Conservation (phyloP, 2,113 vertebrate genomes). For the Epinephelus lanceolatus region DNA sequence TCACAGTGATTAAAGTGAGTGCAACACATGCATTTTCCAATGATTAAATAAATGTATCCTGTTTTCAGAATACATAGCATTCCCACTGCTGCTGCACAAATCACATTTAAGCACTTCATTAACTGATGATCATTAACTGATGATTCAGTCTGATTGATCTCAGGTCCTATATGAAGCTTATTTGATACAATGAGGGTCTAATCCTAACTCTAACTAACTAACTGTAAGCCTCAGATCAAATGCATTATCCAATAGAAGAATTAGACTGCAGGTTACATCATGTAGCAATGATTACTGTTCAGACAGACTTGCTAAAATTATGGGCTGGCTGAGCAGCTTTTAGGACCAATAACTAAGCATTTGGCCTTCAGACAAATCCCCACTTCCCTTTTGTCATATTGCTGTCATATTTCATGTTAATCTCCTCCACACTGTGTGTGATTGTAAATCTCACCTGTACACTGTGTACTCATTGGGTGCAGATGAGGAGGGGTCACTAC, state of each 20-base stretch:
- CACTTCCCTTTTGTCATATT: conserved; percentile 8
- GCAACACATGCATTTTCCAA: not conserved
- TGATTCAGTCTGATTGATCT: conserved; percentile 34
- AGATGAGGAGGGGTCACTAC: conserved; percentile 85
- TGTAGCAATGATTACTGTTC: conserved; percentile 16
- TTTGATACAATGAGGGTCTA: conserved; percentile 11
- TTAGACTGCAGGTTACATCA: conserved; percentile 15
- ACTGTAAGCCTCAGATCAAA: conserved; percentile 34
- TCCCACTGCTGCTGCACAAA: not conserved
- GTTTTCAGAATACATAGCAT: conserved; percentile 15
- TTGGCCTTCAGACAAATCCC: not conserved
- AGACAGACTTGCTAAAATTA: conserved; percentile 3
- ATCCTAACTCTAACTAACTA: conserved; percentile 24
- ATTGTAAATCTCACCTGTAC: conserved; percentile 87
- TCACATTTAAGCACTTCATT: conserved; percentile 35
- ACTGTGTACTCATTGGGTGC: conserved; percentile 90
- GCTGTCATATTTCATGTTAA: conserved; percentile 6
- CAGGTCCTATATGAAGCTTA: conserved; percentile 7
- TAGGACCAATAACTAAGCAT: not conserved
- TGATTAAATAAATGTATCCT: conserved; percentile 20
- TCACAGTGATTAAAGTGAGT: conserved; percentile 8
- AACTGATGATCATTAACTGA: conserved; percentile 39
- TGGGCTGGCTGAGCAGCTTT: not conserved
- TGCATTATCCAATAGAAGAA: conserved; percentile 1
- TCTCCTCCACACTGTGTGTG: not conserved